Evolutionary conservation across 2,797 vertebrate genomes (phyloP).

Genomic region (Coluber constrictor): DNA sequence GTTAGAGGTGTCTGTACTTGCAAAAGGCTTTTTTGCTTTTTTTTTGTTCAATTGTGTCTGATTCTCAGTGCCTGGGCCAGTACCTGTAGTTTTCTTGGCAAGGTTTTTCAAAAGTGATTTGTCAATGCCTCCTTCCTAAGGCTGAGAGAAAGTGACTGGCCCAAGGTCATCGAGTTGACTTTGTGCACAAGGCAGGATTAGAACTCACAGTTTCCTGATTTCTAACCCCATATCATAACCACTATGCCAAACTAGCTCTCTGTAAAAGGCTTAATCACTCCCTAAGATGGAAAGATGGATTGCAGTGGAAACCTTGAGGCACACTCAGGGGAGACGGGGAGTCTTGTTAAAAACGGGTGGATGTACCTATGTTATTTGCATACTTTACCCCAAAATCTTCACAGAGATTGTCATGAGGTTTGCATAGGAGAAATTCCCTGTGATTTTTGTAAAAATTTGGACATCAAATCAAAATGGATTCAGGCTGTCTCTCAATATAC

Average conservation of each 20-base stretch:
- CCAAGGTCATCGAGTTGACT: neutral
- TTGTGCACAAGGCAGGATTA: neutral
- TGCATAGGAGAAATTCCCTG: constrained; percentile 3
- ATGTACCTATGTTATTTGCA: neutral
- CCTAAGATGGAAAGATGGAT: neutral
- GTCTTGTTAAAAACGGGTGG: neutral
- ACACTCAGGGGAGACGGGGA: neutral
- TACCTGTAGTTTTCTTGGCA: neutral
- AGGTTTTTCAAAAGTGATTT: neutral
- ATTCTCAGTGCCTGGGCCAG: neutral
- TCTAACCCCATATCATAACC: neutral
- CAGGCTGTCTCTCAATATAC: neutral
- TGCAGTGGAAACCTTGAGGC: neutral
- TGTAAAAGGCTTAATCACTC: neutral
- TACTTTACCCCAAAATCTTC: neutral
- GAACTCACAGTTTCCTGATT: neutral
- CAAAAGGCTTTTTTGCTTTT: neutral
- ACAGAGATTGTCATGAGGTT: neutral
- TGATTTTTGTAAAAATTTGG: neutral
- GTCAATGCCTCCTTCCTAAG: neutral
- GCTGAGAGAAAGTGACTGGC: neutral
- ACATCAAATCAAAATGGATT: neutral
- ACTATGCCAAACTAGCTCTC: neutral
- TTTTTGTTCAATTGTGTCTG: neutral
- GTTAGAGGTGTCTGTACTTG: no score